A percentile compares a stretch with the other conserved stretches of the same genome.
These are phyloP conservation scores for Galbula dea DNA, from an alignment of 2,113 vertebrate species.

Conservation along the genomic window DNA sequence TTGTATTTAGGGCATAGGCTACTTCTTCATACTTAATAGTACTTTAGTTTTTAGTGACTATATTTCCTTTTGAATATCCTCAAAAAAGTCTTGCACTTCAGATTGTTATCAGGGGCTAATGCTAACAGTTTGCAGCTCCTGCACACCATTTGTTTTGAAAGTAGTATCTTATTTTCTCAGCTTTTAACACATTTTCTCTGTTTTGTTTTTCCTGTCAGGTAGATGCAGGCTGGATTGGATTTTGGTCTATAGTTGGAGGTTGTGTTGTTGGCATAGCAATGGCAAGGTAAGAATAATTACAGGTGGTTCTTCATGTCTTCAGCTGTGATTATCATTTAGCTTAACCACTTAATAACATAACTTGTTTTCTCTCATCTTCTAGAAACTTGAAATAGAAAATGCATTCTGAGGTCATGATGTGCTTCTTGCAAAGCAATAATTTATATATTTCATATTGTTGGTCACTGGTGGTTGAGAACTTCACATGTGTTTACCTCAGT, in stretches of 20 bases:
- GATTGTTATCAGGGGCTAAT: not conserved
- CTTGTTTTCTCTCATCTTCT: not conserved
- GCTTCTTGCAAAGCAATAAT: not conserved
- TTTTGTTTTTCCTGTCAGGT: slow-evolving; percentile 75
- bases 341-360: not conserved
- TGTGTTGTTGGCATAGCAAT: slow-evolving; percentile 94
- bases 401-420: not conserved
- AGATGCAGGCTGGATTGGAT: slow-evolving; percentile 97
- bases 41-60: not conserved
- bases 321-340: not conserved
- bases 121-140: not conserved
- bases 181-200: not conserved
- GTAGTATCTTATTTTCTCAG: not conserved
- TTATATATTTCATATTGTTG: not conserved
- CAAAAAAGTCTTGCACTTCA: not conserved
- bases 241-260: slow-evolving; percentile 94
- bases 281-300: slow-evolving; percentile 82
- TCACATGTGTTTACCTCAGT: not conserved
- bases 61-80: slow-evolving; percentile 21
- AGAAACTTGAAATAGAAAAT: not conserved
- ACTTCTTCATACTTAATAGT: slow-evolving; percentile 14
- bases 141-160: not conserved
- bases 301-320: not conserved
- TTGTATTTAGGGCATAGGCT: not conserved
- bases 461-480: not conserved